These are phyloP conservation scores for Ylistrum balloti DNA, from an alignment of 1,140 invertebrate species.

Conservation along the genomic window DNA sequence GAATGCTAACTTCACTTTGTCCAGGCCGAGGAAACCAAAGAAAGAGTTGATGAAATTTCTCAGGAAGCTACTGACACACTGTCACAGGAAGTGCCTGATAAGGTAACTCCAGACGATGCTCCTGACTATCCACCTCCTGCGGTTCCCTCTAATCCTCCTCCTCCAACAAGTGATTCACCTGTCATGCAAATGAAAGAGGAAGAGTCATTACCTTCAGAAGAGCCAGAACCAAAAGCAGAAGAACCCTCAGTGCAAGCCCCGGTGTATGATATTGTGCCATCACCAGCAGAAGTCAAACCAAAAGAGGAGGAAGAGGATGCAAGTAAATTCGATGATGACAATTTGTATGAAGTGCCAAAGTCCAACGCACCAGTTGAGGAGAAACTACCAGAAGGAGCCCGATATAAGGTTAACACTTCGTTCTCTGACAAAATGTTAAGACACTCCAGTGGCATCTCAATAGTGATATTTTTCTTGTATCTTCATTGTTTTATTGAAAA, in stretches of 20 bases:
- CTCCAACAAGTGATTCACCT: neutral
- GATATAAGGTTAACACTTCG: constrained; percentile 63
- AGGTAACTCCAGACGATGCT: neutral
- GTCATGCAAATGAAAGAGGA: neutral
- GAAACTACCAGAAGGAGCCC: constrained; percentile 58
- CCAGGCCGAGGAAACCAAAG: constrained; percentile 53
- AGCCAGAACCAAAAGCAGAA: neutral
- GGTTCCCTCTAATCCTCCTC: neutral
- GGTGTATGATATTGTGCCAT: constrained; percentile 41
- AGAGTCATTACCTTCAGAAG: neutral
- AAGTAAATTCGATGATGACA: constrained; percentile 58
- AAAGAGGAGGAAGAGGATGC: constrained; percentile 49
- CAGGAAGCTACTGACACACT: constrained; percentile 26
- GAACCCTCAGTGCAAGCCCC: constrained; percentile 7
- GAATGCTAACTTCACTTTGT: too few species aligned
- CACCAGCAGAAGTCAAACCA: constrained; percentile 31
- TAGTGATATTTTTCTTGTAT: too few species aligned
- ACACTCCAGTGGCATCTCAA: too few species aligned
- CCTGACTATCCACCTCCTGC: constrained; percentile 58
- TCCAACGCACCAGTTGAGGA: constrained; percentile 65
- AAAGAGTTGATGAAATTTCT: constrained; percentile 51
- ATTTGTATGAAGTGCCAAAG: constrained; percentile 63
- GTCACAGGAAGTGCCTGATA: neutral
- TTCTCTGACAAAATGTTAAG: neutral
- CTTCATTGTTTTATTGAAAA: too few species aligned